Conservation (phyloP, 2,888 invertebrate species). For the Hemistola chrysoprasaria region DNA sequence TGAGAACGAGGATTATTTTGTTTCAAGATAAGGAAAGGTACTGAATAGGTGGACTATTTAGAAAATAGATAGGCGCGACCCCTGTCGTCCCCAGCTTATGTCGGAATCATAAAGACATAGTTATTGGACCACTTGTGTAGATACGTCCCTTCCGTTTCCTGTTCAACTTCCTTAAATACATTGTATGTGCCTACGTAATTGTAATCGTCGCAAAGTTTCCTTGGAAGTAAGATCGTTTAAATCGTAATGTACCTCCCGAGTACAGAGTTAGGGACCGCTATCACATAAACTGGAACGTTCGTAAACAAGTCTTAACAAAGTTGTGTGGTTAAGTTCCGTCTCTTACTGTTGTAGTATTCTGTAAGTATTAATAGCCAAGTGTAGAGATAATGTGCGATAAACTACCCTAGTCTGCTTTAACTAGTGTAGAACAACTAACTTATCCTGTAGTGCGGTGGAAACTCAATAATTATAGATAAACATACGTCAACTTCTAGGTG, state of each 20-base stretch:
- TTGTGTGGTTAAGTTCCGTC: constrained; percentile 69
- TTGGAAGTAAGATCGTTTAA: constrained; percentile 54
- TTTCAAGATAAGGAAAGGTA: constrained; percentile 24
- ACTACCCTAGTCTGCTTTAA: constrained; percentile 10
- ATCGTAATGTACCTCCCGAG: constrained; percentile 47
- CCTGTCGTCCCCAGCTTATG: constrained; percentile 28
- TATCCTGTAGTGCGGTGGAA: constrained; percentile 1
- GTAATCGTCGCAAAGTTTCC: constrained; percentile 45
- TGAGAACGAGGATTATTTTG: constrained; percentile 21
- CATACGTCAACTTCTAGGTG: too few relatives aligned
- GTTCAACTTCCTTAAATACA: constrained; percentile 16
- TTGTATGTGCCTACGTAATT: constrained; percentile 30
- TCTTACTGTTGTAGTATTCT: constrained; percentile 58
- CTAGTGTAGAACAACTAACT: constrained; percentile 13
- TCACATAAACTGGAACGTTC: constrained; percentile 67
- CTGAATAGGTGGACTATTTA: constrained; percentile 23
- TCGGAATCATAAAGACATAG: constrained; percentile 29
- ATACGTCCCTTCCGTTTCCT: constrained; percentile 26
- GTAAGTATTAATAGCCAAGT: constrained; percentile 54
- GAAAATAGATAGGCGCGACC: constrained; percentile 27
- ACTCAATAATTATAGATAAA: too few relatives aligned
- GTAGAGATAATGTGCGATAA: constrained; percentile 39
- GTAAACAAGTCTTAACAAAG: constrained; percentile 74
- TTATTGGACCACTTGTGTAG: constrained; percentile 20
- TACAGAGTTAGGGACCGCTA: constrained; percentile 57